Evolutionary conservation across 2,797 vertebrate species (phyloP).

Genomic region (Channa striata): DNA sequence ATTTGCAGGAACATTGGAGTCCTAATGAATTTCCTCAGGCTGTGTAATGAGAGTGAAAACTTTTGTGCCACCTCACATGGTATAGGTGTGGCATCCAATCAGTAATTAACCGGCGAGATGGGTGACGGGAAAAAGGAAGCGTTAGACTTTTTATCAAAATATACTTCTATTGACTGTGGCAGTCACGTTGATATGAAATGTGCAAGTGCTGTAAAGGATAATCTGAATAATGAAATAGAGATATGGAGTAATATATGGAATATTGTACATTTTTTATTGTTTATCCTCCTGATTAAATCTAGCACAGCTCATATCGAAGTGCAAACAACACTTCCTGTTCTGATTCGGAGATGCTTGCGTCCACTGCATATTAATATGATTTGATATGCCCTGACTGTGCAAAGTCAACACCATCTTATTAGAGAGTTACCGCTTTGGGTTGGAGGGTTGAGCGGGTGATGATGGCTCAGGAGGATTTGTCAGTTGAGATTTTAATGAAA

Average conservation of each 20-base stretch:
- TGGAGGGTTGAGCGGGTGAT: conserved; percentile 42
- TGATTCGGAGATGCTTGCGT: conserved; percentile 73
- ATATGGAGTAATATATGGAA: conserved; percentile 68
- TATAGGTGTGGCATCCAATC: neutral
- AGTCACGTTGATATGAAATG: conserved; percentile 30
- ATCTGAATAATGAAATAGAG: conserved; percentile 56
- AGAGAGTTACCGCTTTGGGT: conserved; percentile 67
- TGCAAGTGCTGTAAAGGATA: conserved; percentile 32
- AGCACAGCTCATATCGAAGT: conserved; percentile 84
- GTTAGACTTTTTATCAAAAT: conserved; percentile 12
- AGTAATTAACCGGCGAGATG: neutral
- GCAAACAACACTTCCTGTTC: conserved; percentile 85
- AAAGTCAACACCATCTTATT: conserved; percentile 83
- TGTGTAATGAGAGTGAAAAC: neutral
- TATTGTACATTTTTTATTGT: conserved; percentile 75
- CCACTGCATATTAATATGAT: conserved; percentile 85
- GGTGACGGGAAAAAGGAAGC: neutral
- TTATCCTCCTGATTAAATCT: conserved; percentile 87
- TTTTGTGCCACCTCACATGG: neutral
- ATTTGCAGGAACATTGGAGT: conserved; percentile 13
- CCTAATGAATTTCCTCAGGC: conserved; percentile 1
- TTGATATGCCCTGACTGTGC: conserved; percentile 69
- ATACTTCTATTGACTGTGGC: neutral
- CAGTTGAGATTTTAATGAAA: conserved; percentile 81
- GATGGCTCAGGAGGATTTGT: conserved; percentile 79